Evolutionary conservation across 1,140 invertebrate genomes (phyloP), one percentile per base, ranked within the genome.

Genomic region (Apis florea): DNA sequence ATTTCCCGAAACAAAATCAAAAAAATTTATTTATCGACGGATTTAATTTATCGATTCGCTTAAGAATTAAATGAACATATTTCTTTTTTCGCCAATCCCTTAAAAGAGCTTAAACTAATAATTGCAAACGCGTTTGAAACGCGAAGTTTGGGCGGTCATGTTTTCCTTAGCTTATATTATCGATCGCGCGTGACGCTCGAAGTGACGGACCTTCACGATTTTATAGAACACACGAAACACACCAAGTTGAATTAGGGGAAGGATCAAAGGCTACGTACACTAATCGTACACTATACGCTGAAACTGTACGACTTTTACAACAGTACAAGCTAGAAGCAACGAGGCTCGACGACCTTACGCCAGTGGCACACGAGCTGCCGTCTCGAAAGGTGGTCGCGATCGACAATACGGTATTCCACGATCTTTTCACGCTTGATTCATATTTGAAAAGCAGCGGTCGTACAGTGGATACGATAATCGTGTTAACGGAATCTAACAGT

Each of bases 281-380:
- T 82, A 70, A 68, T 40, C 31, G 31, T 68, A 26, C 51, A 63
- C 73, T 24, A 49, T 82, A 64, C 73, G 47, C 11, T 31, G 73
- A 56, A 76, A 82, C 64, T 82, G 64, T 82, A 82, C 66, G 56
- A 68, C 73, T 82, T 76, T 82, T 77, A 26, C 73, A 82, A 31
- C 54, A 66, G 63, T 74, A 24, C 54, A 72, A 53, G 76, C 56
- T 24, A 24, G 71, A 66, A 53, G 66, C 67, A 86, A 79, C 85
- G 71, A 76, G 69, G 85, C 85, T 83, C 85, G 85, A 83, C 84
- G 85, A 86, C 84, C 84, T 86, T 85, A 82, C 67, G 81, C 63
- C 85, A 86, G 85, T 86, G 72, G 26, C 68, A 76, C 71, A 83
- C 76, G 71, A 83, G 85, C 84, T 64, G 68, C 70, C 84, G 84